Evolutionary conservation across 2,888 invertebrate genomes (phyloP).

Genomic region (Gnatocerus cornutus): DNA sequence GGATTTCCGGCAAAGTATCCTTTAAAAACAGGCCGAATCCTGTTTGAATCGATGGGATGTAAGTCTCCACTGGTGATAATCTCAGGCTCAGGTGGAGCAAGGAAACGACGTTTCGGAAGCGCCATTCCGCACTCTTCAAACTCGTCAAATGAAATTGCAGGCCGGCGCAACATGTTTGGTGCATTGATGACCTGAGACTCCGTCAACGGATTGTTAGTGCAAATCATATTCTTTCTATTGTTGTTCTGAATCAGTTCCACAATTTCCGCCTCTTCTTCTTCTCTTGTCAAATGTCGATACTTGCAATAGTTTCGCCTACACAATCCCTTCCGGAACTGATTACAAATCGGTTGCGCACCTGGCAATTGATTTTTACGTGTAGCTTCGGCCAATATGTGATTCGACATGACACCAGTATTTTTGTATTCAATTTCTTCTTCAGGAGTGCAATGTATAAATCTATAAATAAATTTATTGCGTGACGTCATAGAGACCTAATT

Average conservation of each 20-base stretch:
- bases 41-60: slow-evolving; percentile 52
- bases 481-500: background rate
- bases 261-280: slow-evolving; percentile 69
- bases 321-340: slow-evolving; percentile 72
- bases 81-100: slow-evolving; percentile 58
- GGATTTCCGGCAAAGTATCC: slow-evolving; percentile 69
- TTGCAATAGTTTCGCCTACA: slow-evolving; percentile 70
- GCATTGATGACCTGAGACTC: slow-evolving; percentile 57
- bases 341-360: slow-evolving; percentile 71
- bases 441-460: slow-evolving; percentile 84
- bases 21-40: slow-evolving; percentile 61
- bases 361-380: slow-evolving; percentile 69
- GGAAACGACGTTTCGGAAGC: slow-evolving; percentile 66
- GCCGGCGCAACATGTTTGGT: slow-evolving; percentile 54
- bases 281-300: slow-evolving; percentile 68
- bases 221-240: slow-evolving; percentile 45
- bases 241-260: slow-evolving; percentile 64
- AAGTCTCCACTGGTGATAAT: slow-evolving; percentile 54
- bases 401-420: slow-evolving; percentile 81
- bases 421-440: slow-evolving; percentile 86
- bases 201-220: slow-evolving; percentile 49
- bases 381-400: slow-evolving; percentile 71
- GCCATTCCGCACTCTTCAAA: slow-evolving; percentile 66
- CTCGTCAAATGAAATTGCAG: slow-evolving; percentile 63
- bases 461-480: slow-evolving; percentile 58